Evolutionary conservation across 2,113 vertebrate genomes (phyloP).

Genomic region (Cebus imitator): DNA sequence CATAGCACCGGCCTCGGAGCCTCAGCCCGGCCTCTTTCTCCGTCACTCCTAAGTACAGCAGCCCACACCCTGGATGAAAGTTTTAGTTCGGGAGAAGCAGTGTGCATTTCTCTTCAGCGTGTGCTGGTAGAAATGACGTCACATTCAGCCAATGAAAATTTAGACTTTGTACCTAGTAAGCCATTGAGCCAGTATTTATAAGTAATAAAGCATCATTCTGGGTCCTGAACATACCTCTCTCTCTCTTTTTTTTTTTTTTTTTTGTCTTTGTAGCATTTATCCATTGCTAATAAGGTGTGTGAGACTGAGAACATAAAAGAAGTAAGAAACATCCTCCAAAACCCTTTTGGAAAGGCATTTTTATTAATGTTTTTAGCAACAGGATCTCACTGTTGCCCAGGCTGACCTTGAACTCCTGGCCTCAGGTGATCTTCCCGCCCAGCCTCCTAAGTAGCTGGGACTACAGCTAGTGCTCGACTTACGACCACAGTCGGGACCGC

Average conservation of each 20-base stretch:
- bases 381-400: not conserved
- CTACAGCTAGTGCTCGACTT: not conserved
- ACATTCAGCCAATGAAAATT: no score
- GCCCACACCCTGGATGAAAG: rapidly evolving
- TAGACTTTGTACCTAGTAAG: rapidly evolving
- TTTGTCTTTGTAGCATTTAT: no score
- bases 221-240: no score
- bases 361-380: not conserved
- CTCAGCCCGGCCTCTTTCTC: rapidly evolving
- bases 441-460: not conserved
- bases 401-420: not conserved
- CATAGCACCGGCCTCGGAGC: rapidly evolving
- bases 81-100: no score
- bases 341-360: not conserved
- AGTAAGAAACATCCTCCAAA: rapidly evolving
- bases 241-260: no score
- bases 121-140: rapidly evolving
- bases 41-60: rapidly evolving
- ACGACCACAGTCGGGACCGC: no score
- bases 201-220: rapidly evolving
- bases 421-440: not conserved
- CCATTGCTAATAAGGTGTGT: not conserved
- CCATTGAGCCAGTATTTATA: rapidly evolving
- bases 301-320: not conserved
- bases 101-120: not conserved